Base-by-base conservation (phyloP, 1,140 invertebrate species). In the Zaprionus gabonicus region DNA sequence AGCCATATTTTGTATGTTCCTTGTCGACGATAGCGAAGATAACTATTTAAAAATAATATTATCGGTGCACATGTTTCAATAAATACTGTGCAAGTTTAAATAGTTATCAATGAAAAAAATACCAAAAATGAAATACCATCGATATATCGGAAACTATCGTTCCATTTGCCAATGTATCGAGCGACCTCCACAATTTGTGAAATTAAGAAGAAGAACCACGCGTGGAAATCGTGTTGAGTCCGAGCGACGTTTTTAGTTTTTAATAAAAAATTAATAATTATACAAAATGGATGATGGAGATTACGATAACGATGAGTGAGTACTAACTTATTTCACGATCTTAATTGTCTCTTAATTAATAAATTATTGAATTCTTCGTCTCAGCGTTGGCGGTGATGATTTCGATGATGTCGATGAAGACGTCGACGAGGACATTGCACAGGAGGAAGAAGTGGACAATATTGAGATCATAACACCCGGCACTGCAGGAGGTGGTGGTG, bases 391-490 rank as follows among this genome's bases (percentile, higher is more conserved):
- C 13, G 96, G 94, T 23, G 96, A 96, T 82, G 96, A 97, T 81
- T 97, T 96, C 88, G 96, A 96, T 70, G 96, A 97, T 85, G 96
- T 96, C 20, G 96, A 97, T 57, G 96, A 97, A 56, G 96, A 97
- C 87, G 96, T 97, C 67, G 95, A 96, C 67, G 96, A 96, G 83
- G 96, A 97, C 78, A 96, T 96, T 78, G 96, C 96, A 59, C 96
- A 96, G 80, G 96, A 96, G 46, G 96, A 97, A 49, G 96, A 97
- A 65, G 96, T 96, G 76, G 96, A 97, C 76, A 96, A 96, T 91
- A 95, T 97, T 59, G 96, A 97, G 90, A 95, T 96, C 75, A 93
- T 96, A 25, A 94, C 95, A 3, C 94, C 96, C 1, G 96, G 95
- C 0, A 96, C 97, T 86, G 95, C 74, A 46, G 95, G 94, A 31